Evolutionary conservation across 2,113 vertebrate genomes (phyloP), one percentile per base, ranked within the genome.

Genomic region (Zootoca vivipara): DNA sequence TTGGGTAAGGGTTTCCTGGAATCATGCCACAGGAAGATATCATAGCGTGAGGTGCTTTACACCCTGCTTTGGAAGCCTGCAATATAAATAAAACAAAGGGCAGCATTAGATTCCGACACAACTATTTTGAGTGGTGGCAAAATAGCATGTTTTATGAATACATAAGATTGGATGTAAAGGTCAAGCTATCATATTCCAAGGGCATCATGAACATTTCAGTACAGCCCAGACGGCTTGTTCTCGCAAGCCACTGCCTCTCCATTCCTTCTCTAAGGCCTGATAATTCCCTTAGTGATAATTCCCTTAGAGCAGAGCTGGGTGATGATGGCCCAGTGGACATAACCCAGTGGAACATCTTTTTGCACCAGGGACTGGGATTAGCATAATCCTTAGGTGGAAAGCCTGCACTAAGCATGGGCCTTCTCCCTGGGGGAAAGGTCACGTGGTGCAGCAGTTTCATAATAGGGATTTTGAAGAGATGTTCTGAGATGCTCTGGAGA

Each of bases 21-120:
- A 99, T 99, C 91, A 99, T 99, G 83, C 99, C 99, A 94, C 99
- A 99, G 22, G 99, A 99, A 65, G 99, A 99, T 92, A 99, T 98
- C 98, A 99, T 99, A 81, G 98, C 99, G 87, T 99, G 98, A 82
- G 99, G 99, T 92, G 99, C 99, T 95, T 99, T 99, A 95, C 99
- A 99, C 82, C 99, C 99, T 2, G 97, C 98, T 91, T 99, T 99
- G 90, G 98, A 98, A 91, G 99, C 99, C 99, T 99, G 56, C 16
- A 92, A 92, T 85, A 93, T n/a, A 95, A 92, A 12, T n/a, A 87
- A 84, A 52, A 22, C 7, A 3, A 33, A 40, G 4, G 88, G 81
- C 94, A 1, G 2, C 7, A 72, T 77, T 7, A 84, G 85, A 33
- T 18, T 40, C 20, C 70, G 9, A 90, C 6, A 70, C 2, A 10